Evolutionary conservation across 2,113 vertebrate genomes (phyloP), one percentile per base, ranked within the genome.

Genomic region (Jacana jacana): DNA sequence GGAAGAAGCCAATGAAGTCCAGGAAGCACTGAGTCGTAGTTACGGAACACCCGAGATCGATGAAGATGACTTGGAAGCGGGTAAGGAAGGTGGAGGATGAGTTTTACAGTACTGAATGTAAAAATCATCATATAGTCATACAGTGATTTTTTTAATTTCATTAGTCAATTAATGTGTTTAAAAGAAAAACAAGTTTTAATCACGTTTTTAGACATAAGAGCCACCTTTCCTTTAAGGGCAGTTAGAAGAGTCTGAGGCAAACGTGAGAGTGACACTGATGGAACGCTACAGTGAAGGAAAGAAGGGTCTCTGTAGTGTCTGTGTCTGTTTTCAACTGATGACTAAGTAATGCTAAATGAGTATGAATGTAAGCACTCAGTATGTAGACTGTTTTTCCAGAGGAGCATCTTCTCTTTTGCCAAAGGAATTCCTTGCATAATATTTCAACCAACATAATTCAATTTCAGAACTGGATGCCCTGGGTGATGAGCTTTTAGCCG

Each of bases 31-130:
- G 96, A 98, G 99, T 94, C 98, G 99, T 33, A 99, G 99, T 97
- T 99, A 99, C 16, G 99, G 99, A 86, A 99, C 99, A 10, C 99
- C 99, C 75, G 99, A 99, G 27, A 98, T 99, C 33, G 99, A 99
- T 88, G 99, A 99, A 63, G 99, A 99, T 46, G 99, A 99, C 96
- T 97, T 99, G 85, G 99, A 99, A 98, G 99, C 99, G 92, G 99
- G 99, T 99, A 54, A 94, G 98, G 92, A 91, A 60, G 6, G 15
- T 37, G 14, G 37, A 89, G 48, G 20, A 25, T 78, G 42, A 30
- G 33, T 70, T 94, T 75, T 27, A 44, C 44, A 17, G 63, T 65
- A 11, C 31, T 66, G 70, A n/a, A 57, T 69, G 20, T 91, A 81
- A 83, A 93, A 77, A 61, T 68, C 23, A 23, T 48, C 28, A 61